A percentile compares a stretch with the other conserved stretches of the same genome.
These are phyloP conservation scores for Pleuronectes platessa DNA, from an alignment of 2,113 vertebrate genomes.

Conservation along the genomic window DNA sequence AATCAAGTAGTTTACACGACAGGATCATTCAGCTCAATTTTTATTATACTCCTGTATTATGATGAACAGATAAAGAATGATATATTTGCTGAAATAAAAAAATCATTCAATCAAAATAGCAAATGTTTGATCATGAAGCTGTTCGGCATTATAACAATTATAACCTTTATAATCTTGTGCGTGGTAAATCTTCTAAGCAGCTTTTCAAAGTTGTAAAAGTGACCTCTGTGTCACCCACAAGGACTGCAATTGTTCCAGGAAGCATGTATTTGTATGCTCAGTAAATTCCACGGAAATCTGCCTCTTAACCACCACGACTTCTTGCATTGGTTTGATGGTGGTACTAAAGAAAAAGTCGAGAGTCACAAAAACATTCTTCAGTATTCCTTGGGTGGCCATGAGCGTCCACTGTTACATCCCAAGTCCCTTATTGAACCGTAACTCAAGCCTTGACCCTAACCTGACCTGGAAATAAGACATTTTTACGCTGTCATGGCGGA, in stretches of 20 bases:
- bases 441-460: background rate
- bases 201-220: background rate
- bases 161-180: background rate
- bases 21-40: background rate
- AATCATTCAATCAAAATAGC: too few species aligned
- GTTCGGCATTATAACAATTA: background rate
- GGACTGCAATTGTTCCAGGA: background rate
- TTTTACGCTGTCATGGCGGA: background rate
- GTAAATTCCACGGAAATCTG: background rate
- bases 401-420: background rate
- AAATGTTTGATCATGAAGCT: background rate
- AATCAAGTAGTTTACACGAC: too few species aligned
- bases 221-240: background rate
- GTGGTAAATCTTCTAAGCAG: background rate
- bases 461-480: background rate
- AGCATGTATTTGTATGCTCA: background rate
- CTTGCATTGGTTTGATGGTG: background rate
- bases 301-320: background rate
- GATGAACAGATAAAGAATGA: too few species aligned
- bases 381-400: background rate
- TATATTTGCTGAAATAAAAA: too few species aligned
- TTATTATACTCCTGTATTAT: background rate
- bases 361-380: background rate
- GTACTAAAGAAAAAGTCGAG: background rate
- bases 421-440: background rate